These are phyloP conservation scores for Drosophila azteca DNA, from an alignment of 1,140 invertebrate species.

Conservation along the genomic window DNA sequence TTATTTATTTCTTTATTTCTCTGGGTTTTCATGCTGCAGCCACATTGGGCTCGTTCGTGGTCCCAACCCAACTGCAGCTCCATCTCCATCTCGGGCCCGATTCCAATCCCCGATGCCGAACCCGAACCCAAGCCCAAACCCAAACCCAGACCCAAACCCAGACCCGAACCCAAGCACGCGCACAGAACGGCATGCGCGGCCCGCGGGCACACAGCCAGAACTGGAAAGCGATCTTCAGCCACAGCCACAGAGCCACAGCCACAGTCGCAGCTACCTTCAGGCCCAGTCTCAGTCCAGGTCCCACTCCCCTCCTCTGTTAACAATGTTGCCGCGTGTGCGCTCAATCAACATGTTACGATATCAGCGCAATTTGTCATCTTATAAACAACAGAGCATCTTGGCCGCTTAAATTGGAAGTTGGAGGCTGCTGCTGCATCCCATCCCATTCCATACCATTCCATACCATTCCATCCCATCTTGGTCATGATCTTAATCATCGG, in stretches of 20 bases:
- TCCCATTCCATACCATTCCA: not conserved
- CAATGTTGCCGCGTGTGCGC: conserved; percentile 78
- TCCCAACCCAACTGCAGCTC: not conserved
- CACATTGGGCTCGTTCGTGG: conserved; percentile 2
- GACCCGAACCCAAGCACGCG: conserved; percentile 53
- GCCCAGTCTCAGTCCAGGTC: not conserved
- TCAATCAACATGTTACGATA: conserved; percentile 82
- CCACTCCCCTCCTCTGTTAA: conserved; percentile 26
- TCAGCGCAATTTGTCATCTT: conserved; percentile 80
- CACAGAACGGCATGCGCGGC: conserved; percentile 55
- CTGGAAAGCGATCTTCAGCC: conserved; percentile 27
- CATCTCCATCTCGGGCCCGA: conserved; percentile 7
- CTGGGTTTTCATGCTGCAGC: conserved; percentile 67
- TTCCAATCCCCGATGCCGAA: not conserved
- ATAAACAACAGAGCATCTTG: conserved; percentile 61
- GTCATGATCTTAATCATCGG: conserved; percentile 13
- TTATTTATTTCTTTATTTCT: conserved; percentile 82
- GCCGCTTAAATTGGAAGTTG: conserved; percentile 31
- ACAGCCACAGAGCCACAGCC: not conserved
- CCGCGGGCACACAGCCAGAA: conserved; percentile 35
- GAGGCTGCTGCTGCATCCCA: not conserved
- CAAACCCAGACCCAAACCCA: conserved; percentile 1
- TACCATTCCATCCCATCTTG: not conserved
- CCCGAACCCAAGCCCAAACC: conserved; percentile 31
- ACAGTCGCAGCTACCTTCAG: not conserved